Evolutionary conservation across 2,113 vertebrate genomes (phyloP), one percentile per base, ranked within the genome.

Genomic region (Anolis carolinensis): DNA sequence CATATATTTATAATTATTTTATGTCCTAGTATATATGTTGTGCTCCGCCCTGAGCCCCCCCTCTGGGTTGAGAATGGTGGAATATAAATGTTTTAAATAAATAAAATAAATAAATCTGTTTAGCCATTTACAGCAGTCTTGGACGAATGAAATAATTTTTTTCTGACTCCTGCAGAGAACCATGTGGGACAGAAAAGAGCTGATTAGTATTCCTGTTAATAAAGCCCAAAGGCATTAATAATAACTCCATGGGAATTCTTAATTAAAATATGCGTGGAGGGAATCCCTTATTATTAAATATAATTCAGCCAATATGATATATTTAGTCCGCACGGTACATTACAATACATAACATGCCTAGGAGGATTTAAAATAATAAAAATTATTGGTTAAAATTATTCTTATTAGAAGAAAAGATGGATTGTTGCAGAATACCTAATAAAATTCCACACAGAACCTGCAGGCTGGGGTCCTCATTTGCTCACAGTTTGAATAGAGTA

Each of bases 401-500:
- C 71, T 20, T 34, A 68, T 27, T 30, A 32, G 81, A 71, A 83
- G 23, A 55, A 73, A 74, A 39, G 25, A 62, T 62, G 48, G 18
- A n/a, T 52, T 36, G 70, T 55, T 74, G 62, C 23, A 62, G 81
- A 81, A 50, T 81, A 81, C 23, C n/a, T 70, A 50, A 81, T 74
- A 14, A 83, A 63, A 74, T 63, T 59, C 32, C 62, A 77, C 30
- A 32, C 20, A 50, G 18, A 85, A 85, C 74, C 74, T 32, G 62
- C 39, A 78, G 30, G 89, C 55, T 85, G 50, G 83, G 86, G 62
- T 78, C 52, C 70, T 83, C 13, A 30, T 83, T 86, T 88, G 84
- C 86, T 67, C 59, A 81, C n/a, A 82, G 73, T 89, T 83, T 87
- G 71, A 93, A 59, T 77, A 27, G 5, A 52, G n/a, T 52, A 39